Base-by-base conservation (phyloP, 2,113 vertebrate species). In the Bos javanicus region DNA sequence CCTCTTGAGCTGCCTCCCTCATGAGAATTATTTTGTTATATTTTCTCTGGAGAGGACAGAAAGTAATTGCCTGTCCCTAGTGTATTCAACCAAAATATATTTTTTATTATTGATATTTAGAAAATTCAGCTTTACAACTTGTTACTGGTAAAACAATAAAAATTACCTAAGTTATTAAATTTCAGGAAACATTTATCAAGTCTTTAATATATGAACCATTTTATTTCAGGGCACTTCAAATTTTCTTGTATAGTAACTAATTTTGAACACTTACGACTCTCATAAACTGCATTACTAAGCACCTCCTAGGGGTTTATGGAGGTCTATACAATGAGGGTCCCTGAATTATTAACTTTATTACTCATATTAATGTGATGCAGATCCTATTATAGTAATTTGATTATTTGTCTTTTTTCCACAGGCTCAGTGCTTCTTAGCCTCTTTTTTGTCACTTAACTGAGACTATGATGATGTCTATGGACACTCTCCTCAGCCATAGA, bases 1-100 rank as follows among this genome's bases (percentile, higher is more conserved):
- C 52, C 28, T 89, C 33, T 89, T 89, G 67, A 56, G 46, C 87
- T 33, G 83, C 28, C 26, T 71, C 25, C 59, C 59, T 67, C 84
- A 54, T 50, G 30, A 95, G 50, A 91, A 91, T 74, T 84, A 30
- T 88, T 91, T 95, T 94, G 64, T 93, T 88, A 91, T 50, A 85
- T 88, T 54, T 88, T 94, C 52, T 95, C 52, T 39, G 36, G 50
- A 60, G 14, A 94, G 19, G 94, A 88, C 78, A 62, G 28, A 71
- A 89, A 94, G 15, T 26, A 94, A 92, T 88, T 82, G 28, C 21
- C 23, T 82, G 23, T 54, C n/a, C 10, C 36, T 84, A 89, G 50
- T 54, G n/a, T 94, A 62, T 91, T 62, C 23, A 4, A 43, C 59
- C 46, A 56, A 92, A 62, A 87, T 62, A 88, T 76, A 78, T 57